phyloP scores from a whole-genome alignment of 2,888 invertebrate genomes.

The Papilio elwesi region DNA sequence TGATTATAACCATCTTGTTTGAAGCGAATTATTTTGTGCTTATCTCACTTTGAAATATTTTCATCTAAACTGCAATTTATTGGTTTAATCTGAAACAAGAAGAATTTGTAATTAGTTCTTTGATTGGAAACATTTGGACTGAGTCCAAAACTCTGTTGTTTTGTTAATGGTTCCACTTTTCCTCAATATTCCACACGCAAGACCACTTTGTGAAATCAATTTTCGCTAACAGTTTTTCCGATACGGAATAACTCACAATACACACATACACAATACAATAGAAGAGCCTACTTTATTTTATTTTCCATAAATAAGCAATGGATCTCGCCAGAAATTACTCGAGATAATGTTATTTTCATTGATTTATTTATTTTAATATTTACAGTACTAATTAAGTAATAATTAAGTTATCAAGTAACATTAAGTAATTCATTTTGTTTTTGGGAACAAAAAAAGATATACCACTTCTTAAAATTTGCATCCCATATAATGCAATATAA shows the following conservation, averaged over 20 bases:
- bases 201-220: slow-evolving; percentile 9
- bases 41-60: slow-evolving; percentile 1
- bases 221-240: slow-evolving; percentile 5
- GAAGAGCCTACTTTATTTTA: not conserved
- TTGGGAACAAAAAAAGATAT: too few relatives aligned
- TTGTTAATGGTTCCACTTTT: not conserved
- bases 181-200: slow-evolving; percentile 8
- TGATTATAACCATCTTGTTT: slow-evolving; percentile 56
- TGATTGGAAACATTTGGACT: not conserved
- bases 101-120: not conserved
- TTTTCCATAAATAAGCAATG: not conserved
- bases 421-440: too few relatives aligned
- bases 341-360: too few relatives aligned
- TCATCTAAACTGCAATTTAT: not conserved
- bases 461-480: too few relatives aligned
- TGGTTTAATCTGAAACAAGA: slow-evolving; percentile 33
- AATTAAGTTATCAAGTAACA: too few relatives aligned
- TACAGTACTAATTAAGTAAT: too few relatives aligned
- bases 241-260: not conserved
- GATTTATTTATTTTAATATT: too few relatives aligned
- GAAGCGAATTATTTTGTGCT: not conserved
- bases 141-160: not conserved
- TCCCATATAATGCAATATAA: too few relatives aligned
- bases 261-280: too few relatives aligned
- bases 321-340: too few relatives aligned